Evolutionary conservation across 2,888 invertebrate genomes (phyloP).

Genomic region (Cephalotes varians): DNA sequence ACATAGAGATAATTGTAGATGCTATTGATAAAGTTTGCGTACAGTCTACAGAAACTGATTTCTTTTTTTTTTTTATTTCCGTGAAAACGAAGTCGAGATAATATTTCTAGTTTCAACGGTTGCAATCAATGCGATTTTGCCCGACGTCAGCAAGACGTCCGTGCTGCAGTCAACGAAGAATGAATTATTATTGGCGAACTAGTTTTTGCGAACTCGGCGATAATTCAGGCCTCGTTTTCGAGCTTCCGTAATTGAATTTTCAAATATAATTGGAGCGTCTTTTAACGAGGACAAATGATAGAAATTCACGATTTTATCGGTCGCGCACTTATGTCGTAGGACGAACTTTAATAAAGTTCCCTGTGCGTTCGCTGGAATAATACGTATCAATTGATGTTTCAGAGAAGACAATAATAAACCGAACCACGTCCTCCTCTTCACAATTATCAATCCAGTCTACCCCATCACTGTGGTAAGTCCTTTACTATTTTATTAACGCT

Average conservation of each 20-base stretch:
- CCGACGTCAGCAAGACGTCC: slow-evolving; percentile 36
- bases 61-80: neutral
- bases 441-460: slow-evolving; percentile 99
- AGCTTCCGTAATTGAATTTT: slow-evolving; percentile 45
- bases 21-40: neutral
- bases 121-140: slow-evolving; percentile 36
- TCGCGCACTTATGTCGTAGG: slow-evolving; percentile 10
- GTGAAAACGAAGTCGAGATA: slow-evolving; percentile 2
- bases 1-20: neutral
- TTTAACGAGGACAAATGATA: slow-evolving; percentile 25
- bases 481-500: neutral
- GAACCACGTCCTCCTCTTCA: slow-evolving; percentile 98
- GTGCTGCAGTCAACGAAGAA: slow-evolving; percentile 26
- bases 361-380: slow-evolving; percentile 27
- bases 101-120: slow-evolving; percentile 34
- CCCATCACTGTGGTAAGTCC: slow-evolving; percentile 99
- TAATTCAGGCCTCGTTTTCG: slow-evolving; percentile 37
- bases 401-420: slow-evolving; percentile 94
- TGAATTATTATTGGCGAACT: slow-evolving; percentile 45
- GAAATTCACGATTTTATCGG: slow-evolving; percentile 31
- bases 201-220: slow-evolving; percentile 34
- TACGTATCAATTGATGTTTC: slow-evolving; percentile 74
- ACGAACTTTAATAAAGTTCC: slow-evolving; percentile 16
- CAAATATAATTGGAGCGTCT: slow-evolving; percentile 47
- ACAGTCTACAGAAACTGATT: neutral